Evolutionary conservation across 2,888 invertebrate species (phyloP).

Genomic region (Macrosoma leucophasiata): DNA sequence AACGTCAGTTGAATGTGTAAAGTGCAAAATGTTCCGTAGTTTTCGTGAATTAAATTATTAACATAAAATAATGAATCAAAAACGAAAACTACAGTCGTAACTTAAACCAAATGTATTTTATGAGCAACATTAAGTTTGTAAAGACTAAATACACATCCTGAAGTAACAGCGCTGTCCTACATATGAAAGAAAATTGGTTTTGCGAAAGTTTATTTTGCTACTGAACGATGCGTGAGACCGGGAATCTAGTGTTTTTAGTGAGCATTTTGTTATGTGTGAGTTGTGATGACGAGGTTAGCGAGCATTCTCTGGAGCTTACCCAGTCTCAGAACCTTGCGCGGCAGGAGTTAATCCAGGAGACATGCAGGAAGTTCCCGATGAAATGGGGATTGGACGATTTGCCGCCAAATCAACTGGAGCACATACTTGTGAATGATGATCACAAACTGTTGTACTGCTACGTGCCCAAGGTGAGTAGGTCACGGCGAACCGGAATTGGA

Average conservation of each 20-base stretch:
- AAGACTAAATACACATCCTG: not conserved
- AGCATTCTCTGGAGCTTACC: slow-evolving; percentile 75
- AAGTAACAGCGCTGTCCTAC: slow-evolving; percentile 43
- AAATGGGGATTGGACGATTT: slow-evolving; percentile 59
- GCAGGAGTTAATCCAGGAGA: slow-evolving; percentile 77
- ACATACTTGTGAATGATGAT: slow-evolving; percentile 88
- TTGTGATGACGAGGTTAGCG: slow-evolving; percentile 36
- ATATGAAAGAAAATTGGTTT: slow-evolving; percentile 63
- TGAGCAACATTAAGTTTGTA: slow-evolving; percentile 4
- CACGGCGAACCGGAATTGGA: slow-evolving; percentile 47
- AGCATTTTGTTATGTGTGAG: slow-evolving; percentile 43
- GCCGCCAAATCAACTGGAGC: slow-evolving; percentile 78
- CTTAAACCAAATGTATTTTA: slow-evolving; percentile 25
- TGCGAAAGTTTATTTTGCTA: no score
- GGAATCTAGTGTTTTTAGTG: slow-evolving; percentile 41
- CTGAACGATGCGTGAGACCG: no score
- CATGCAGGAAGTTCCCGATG: slow-evolving; percentile 73
- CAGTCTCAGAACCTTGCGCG: slow-evolving; percentile 78
- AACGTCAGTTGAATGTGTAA: no score
- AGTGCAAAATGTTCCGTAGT: no score
- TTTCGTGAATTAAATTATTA: slow-evolving; percentile 6
- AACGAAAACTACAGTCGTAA: slow-evolving; percentile 19
- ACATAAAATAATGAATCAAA: slow-evolving; percentile 11
- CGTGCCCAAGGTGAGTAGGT: slow-evolving; percentile 88
- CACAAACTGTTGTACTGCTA: slow-evolving; percentile 93